phyloP scores from a whole-genome alignment of 2,113 vertebrate species.

The Mesoclemmys tuberculata region DNA sequence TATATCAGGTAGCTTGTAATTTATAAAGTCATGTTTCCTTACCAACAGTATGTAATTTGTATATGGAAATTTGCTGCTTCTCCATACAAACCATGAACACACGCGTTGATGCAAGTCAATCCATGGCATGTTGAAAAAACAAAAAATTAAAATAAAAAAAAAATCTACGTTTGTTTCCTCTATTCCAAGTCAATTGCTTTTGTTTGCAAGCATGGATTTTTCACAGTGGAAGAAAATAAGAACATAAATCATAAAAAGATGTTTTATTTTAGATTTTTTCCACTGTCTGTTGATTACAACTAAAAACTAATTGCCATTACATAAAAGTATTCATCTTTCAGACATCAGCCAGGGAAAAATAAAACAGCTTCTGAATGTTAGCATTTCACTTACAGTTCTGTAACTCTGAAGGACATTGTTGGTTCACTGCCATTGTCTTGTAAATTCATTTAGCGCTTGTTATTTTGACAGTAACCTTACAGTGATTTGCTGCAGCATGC shows the following conservation, averaged over 20 bases:
- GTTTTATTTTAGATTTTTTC: background rate
- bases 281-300: conserved; percentile 8
- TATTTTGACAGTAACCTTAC: conserved; percentile 78
- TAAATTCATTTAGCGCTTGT: conserved; percentile 75
- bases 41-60: background rate
- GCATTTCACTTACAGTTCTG: conserved; percentile 10
- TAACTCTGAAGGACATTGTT: conserved; percentile 54
- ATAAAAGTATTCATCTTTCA: conserved; percentile 30
- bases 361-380: conserved; percentile 34
- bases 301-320: conserved; percentile 1
- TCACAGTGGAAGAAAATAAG: background rate
- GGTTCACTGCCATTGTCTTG: conserved; percentile 62
- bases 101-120: background rate
- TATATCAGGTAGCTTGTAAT: background rate
- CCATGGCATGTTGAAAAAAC: background rate
- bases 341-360: background rate
- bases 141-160: background rate
- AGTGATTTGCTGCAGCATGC: conserved; percentile 72
- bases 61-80: background rate
- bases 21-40: background rate
- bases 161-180: background rate
- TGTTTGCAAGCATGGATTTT: background rate
- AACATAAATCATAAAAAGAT: background rate
- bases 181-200: background rate
- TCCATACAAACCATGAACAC: background rate